Conservation (phyloP, 2,888 invertebrate genomes). For the Melanchra persicariae region DNA sequence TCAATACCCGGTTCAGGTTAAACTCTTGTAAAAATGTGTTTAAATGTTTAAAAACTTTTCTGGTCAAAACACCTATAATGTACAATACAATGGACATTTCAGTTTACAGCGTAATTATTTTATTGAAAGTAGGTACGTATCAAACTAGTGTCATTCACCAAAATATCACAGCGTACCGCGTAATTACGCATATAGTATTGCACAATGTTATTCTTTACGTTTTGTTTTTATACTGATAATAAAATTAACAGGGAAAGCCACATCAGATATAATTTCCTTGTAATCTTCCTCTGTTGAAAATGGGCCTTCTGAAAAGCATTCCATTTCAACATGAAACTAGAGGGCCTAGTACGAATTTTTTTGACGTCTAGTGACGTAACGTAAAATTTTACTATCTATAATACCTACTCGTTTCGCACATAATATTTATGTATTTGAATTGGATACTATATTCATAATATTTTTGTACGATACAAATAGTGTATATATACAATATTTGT, state of each 20-base stretch:
- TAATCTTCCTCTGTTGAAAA: constrained; percentile 19
- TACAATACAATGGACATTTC: not conserved
- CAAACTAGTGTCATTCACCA: constrained; percentile 13
- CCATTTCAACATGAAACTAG: constrained; percentile 1
- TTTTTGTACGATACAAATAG: no score
- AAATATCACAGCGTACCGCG: constrained; percentile 13
- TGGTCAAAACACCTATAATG: no score
- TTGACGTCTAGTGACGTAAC: no score
- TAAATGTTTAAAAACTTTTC: not conserved
- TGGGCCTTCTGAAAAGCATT: not conserved
- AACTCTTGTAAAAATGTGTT: not conserved
- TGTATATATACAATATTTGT: no score
- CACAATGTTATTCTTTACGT: constrained; percentile 26
- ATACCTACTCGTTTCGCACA: no score
- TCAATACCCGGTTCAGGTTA: not conserved
- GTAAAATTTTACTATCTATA: no score
- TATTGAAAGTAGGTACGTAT: constrained; percentile 1
- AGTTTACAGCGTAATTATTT: constrained; percentile 3
- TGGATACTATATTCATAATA: no score
- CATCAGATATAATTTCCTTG: constrained; percentile 9
- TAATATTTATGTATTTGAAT: no score
- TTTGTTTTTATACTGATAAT: constrained; percentile 34
- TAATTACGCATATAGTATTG: constrained; percentile 34
- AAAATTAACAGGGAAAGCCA: constrained; percentile 4
- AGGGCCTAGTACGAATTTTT: no score